These are phyloP conservation scores for Felis catus DNA, from an alignment of 2,113 vertebrate species.

Conservation along the genomic window F.catus_Fca126_mat1.0 CM031411.1:21275501-21276000, in stretches of 20 bases:
- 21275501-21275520: slow-evolving; percentile 46
- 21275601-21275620: slow-evolving; percentile 46
- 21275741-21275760: slow-evolving; percentile 45
- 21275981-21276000: background rate
- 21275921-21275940: background rate
- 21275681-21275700: slow-evolving; percentile 45
- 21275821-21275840: slow-evolving; percentile 32
- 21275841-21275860: slow-evolving; percentile 41
- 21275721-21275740: slow-evolving; percentile 47
- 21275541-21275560: slow-evolving; percentile 57
- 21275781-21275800: slow-evolving; percentile 33
- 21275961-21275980: background rate
- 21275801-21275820: slow-evolving; percentile 40
- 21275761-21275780: slow-evolving; percentile 58
- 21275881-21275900: slow-evolving; percentile 3
- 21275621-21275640: slow-evolving; percentile 42
- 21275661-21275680: slow-evolving; percentile 35
- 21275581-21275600: slow-evolving; percentile 41
- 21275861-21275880: slow-evolving; percentile 49
- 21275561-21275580: slow-evolving; percentile 8
- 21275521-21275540: slow-evolving; percentile 37
- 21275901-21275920: background rate
- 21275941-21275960: background rate
- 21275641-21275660: slow-evolving; percentile 38
- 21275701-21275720: slow-evolving; percentile 49